These are phyloP conservation scores for Labeo catla DNA, from an alignment of 2,113 vertebrate species.

Conservation along the genomic window DNA sequence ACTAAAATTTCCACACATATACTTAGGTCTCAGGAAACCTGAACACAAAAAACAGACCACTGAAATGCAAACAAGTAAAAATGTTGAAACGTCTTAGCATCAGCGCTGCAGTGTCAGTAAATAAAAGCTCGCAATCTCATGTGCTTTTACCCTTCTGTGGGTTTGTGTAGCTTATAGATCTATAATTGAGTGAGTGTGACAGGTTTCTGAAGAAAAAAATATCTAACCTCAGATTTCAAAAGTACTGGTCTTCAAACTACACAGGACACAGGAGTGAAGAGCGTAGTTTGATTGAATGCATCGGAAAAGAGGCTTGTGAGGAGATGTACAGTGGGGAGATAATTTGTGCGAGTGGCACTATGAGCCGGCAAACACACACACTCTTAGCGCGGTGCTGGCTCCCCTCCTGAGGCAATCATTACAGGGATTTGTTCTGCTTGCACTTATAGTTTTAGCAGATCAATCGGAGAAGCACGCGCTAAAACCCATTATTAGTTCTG, in stretches of 20 bases:
- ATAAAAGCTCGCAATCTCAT: slow-evolving; percentile 59
- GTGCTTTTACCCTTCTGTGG: slow-evolving; percentile 32
- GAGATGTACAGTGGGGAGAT: slow-evolving; percentile 49
- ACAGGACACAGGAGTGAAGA: not conserved
- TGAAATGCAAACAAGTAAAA: not conserved
- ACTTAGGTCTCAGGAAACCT: no score
- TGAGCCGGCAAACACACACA: slow-evolving; percentile 23
- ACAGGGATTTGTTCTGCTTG: slow-evolving; percentile 62
- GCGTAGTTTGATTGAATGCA: slow-evolving; percentile 12
- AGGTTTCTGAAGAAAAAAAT: slow-evolving; percentile 31
- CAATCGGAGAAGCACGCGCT: slow-evolving; percentile 21
- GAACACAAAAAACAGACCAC: not conserved
- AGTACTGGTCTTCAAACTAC: not conserved
- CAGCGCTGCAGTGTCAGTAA: not conserved
- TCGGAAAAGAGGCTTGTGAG: slow-evolving; percentile 3
- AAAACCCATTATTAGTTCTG: slow-evolving; percentile 50
- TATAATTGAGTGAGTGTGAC: not conserved
- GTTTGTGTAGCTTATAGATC: not conserved
- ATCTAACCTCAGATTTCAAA: slow-evolving; percentile 18
- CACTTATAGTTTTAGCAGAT: slow-evolving; percentile 57
- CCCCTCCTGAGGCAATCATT: slow-evolving; percentile 52
- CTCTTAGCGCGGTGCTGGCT: slow-evolving; percentile 6
- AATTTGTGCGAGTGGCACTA: slow-evolving; percentile 44
- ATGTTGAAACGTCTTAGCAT: slow-evolving; percentile 43
- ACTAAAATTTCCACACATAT: no score